Evolutionary conservation across 2,797 vertebrate species (phyloP), one percentile per base, ranked within the genome.

Genomic region (Bovichtus variegatus): DNA sequence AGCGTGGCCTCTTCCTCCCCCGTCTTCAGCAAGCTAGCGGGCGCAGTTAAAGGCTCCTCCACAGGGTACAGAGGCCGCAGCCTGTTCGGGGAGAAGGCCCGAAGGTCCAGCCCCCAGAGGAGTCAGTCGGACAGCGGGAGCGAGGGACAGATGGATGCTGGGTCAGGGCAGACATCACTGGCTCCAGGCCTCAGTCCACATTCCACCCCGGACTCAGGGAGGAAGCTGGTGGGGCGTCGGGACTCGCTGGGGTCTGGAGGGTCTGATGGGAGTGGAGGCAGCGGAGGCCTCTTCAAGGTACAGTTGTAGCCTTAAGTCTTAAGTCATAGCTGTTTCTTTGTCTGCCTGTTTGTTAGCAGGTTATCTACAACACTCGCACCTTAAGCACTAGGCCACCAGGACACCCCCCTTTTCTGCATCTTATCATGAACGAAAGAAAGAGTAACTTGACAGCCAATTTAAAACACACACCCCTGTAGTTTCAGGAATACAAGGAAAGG

Each of bases 211-310:
- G 96, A 97, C 68, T 84, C 92, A 0, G 86, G 89, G 1, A 89
- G 90, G 68, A 94, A 94, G 77, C 87, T 92, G 5, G 87, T 84
- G 0, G 79, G 89, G 0, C 90, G 90, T 3, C 91, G 91, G 40
- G 94, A 96, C 77, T 83, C 92, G 0, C 79, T 92, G 87, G 81
- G 91, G 25, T 94, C 94, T 0, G 93, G 90, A 55, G 94, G 91
- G 21, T 92, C 89, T 11, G 95, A 95, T 27, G 93, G 94, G 10
- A 95, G 95, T 31, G 91, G 89, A 23, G 93, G 92, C 71, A 91
- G 91, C 5, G 92, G 93, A 36, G 84, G 91, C 34, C 83, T 95
- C 38, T 94, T 96, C 46, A 97, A 96, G 95, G 96, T 97, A 59
- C 18, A 25, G 19, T 1, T 51, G 34, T 21, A 9, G 40, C 40